Conservation (phyloP, 1,140 invertebrate species). For the Neodiprion pinetum region DNA sequence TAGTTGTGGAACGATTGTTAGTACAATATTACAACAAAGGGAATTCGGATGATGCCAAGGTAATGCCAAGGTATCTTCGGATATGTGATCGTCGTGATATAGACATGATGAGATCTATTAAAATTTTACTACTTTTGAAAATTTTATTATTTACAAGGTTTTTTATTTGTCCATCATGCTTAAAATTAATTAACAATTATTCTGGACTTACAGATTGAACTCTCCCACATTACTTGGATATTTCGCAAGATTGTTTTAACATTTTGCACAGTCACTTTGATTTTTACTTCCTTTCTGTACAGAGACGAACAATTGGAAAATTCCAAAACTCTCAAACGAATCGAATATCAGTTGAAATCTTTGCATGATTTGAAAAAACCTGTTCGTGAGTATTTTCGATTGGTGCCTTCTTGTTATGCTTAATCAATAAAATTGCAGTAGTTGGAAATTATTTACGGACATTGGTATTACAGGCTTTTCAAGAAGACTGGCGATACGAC, state of each 20-base stretch:
- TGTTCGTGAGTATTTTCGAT: conserved; percentile 31
- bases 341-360: conserved; percentile 42
- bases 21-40: conserved; percentile 44
- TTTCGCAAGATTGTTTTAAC: conserved; percentile 43
- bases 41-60: conserved; percentile 38
- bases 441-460: too few relatives aligned
- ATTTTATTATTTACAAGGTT: neutral
- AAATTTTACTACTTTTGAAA: conserved; percentile 5
- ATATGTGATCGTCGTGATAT: neutral
- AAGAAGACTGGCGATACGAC: neutral
- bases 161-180: neutral
- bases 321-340: conserved; percentile 42
- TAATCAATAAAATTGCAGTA: too few relatives aligned
- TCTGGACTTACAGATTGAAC: conserved; percentile 29
- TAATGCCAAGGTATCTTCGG: conserved; percentile 18
- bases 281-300: conserved; percentile 46
- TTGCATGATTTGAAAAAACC: conserved; percentile 35
- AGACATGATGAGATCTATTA: neutral
- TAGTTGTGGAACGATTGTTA: conserved; percentile 50
- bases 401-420: too few relatives aligned
- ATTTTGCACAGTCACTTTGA: conserved; percentile 39
- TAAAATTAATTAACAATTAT: conserved; percentile 9
- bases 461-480: neutral
- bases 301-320: conserved; percentile 45
- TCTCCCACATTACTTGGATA: conserved; percentile 44